Percentiles rank a stretch among this genome's conserved stretches.
phyloP scores from a whole-genome alignment of 2,797 vertebrate species.

The Gorsachius magnificus region DNA sequence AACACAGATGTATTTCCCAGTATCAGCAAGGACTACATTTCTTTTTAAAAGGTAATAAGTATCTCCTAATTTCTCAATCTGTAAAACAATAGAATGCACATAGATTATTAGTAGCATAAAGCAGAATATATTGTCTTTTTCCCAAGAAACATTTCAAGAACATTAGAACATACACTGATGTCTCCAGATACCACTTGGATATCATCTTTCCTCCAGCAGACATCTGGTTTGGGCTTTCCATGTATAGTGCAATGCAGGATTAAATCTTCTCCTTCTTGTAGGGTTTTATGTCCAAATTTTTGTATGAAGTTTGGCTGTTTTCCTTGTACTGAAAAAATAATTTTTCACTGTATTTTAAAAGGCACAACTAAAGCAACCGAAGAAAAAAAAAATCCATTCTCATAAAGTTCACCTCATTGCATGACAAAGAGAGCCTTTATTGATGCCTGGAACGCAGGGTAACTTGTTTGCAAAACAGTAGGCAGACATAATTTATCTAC shows the following conservation, averaged over 20 bases:
- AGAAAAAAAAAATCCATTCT: background rate
- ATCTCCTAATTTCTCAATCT: constrained; percentile 64
- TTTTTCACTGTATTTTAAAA: background rate
- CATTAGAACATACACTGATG: constrained; percentile 3
- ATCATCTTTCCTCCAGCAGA: constrained; percentile 62
- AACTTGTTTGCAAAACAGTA: background rate
- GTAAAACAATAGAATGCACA: constrained; percentile 34
- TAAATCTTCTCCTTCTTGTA: constrained; percentile 66
- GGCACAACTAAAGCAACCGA: background rate
- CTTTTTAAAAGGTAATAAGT: constrained; percentile 66
- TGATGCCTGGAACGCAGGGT: background rate
- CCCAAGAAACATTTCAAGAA: background rate
- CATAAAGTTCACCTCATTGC: background rate
- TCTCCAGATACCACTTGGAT: constrained; percentile 5
- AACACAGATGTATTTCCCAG: constrained; percentile 61
- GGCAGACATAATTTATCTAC: background rate
- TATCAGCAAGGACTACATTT: constrained; percentile 48
- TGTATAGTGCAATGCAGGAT: constrained; percentile 45
- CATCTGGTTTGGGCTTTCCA: constrained; percentile 40
- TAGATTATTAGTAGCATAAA: background rate
- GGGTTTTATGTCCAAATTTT: constrained; percentile 38
- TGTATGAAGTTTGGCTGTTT: constrained; percentile 44
- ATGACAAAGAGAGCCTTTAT: background rate
- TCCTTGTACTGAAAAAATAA: constrained; percentile 53
- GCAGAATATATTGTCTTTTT: background rate